Base-by-base conservation (phyloP, 2,888 invertebrate species). In the Bruchidius siliquastri region DNA sequence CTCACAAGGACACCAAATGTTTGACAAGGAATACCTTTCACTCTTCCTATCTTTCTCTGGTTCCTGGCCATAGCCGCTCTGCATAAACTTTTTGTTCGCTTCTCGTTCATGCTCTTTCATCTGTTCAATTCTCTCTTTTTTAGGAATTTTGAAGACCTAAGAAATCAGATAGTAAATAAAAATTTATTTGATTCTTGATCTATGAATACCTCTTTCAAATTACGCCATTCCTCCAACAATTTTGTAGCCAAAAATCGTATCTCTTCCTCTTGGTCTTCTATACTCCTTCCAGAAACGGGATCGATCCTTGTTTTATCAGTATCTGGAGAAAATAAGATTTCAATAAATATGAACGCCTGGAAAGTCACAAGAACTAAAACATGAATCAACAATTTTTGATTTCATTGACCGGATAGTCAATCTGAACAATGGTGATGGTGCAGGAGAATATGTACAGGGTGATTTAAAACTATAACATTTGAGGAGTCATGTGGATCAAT, bases 91-190 rank as follows among this genome's bases (percentile, higher is more conserved):
- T 69, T 88, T 89, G 88, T 95, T 95, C 8, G 96, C 96, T 88
- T 96, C 96, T 67, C 95, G 88, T 87, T 98, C 98, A 83, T 97
- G 97, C 83, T 96, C 96, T 84, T 97, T 97, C 93, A 97, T 95
- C 86, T 96, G 96, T 83, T 97, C 96, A 76, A 96, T 94, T 74
- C 96, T 90, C 84, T 97, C 96, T 80, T 96, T 96, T 87, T 97
- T 97, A 0, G 98, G 98, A 83, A 97, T 98, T 84, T 95, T 92
- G 85, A 97, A 98, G 20, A 91, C 49, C 49, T 49, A 13, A 49
- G 13, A 49, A 49, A 18, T 49, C 13, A 49, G 49, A 49, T 49
- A 49, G 3, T 49, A 13, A 13, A 49, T 18, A 49, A 1, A 49
- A 13, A 13, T 13, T 13, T 13, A 49, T 18, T 49, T 1, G 13